Conservation (phyloP, 1,140 invertebrate genomes). For the Vollenhovia emeryi region DNA sequence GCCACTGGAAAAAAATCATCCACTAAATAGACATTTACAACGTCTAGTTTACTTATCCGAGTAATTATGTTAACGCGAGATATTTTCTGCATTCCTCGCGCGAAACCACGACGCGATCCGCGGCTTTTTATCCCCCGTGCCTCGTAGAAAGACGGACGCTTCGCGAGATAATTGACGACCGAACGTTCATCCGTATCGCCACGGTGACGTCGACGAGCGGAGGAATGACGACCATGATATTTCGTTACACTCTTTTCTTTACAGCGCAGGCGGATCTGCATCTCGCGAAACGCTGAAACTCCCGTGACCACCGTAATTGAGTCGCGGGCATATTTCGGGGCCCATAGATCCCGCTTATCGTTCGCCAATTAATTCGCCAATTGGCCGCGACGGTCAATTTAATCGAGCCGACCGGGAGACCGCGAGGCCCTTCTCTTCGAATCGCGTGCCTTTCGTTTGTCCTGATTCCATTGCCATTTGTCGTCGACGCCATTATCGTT, state of each 20-base stretch:
- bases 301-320: background rate
- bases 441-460: constrained; percentile 56
- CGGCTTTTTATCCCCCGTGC: constrained; percentile 35
- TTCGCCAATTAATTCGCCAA: constrained; percentile 19
- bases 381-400: constrained; percentile 35
- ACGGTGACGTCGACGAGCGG: background rate
- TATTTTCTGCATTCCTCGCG: constrained; percentile 51
- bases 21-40: background rate
- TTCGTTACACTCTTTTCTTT: background rate
- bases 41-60: background rate
- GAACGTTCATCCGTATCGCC: constrained; percentile 16
- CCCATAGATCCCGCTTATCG: background rate
- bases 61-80: constrained; percentile 37
- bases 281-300: background rate
- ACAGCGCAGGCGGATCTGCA: background rate
- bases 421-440: constrained; percentile 55
- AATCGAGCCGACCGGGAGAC: constrained; percentile 28
- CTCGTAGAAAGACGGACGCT: constrained; percentile 26
- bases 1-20: background rate
- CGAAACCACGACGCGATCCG: constrained; percentile 52
- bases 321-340: background rate
- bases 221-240: background rate
- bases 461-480: constrained; percentile 64
- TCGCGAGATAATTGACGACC: constrained; percentile 46
- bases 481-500: constrained; percentile 70